Base-by-base conservation (phyloP, 1,140 invertebrate genomes). In the Scaptomyza montana region DNA sequence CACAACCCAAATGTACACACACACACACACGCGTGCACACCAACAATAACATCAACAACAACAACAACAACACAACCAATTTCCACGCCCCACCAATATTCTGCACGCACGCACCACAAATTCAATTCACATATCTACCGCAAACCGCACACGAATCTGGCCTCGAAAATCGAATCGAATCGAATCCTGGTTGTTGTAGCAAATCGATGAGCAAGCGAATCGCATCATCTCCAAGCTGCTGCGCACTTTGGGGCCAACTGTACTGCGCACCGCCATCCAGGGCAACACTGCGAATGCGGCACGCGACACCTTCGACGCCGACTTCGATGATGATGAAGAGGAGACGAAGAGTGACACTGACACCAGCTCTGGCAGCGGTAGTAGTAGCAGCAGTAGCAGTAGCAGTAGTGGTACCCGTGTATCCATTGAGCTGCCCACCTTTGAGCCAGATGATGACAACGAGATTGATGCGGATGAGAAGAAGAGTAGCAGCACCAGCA, bases 181-280 rank as follows among this genome's bases (percentile, higher is more conserved):
- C 10, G 30, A 53, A 71, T 72, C 41, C 57, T 71, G 84, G 89
- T 89, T 91, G 87, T 91, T 92, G 90, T 95, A 96, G 95, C 95
- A 95, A 93, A 93, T 96, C 93, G 95, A 96, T 93, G 93, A 94
- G 91, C 95, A 95, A 93, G 95, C 96, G 91, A 95, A 96, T 93
- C 92, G 93, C 91, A 94, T 96, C 89, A 94, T 94, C 70, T 93
- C 94, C 80, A 93, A 94, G 85, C 84, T 96, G 77, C 93, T 96
- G 90, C 94, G 94, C 75, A 92, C 94, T 28, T 92, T 96, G 80
- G 95, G 95, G 9, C 94, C 95, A 13, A 92, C 94, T 41, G 86
- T 96, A 25, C 93, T 96, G 55, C 93, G 93, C 28, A 92, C 90
- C 16, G 90, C 90, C 36, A 90, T 92, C 10, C 90, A 92, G 65